Evolutionary conservation across 2,797 vertebrate species (phyloP).

Genomic region (Poeciliopsis paucimaculata): DNA sequence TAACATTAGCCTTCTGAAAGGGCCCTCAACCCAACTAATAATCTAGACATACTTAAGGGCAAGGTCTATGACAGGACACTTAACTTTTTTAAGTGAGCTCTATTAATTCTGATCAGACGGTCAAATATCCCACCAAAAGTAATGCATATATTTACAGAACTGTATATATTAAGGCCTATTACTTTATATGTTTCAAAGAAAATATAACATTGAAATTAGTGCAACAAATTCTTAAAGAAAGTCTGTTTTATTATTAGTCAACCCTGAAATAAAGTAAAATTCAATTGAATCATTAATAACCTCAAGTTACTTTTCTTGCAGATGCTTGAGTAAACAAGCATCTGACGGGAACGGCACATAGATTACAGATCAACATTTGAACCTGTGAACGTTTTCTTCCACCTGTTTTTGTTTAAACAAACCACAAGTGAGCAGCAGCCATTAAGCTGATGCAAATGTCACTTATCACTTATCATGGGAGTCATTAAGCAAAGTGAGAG

Average conservation of each 20-base stretch:
- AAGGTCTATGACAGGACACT: background rate
- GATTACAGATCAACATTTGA: constrained; percentile 31
- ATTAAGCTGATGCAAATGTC: constrained; percentile 65
- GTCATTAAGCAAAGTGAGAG: constrained; percentile 60
- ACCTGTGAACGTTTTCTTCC: constrained; percentile 26
- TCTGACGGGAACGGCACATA: background rate
- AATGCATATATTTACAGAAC: background rate
- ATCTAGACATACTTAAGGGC: background rate
- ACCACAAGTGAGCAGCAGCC: constrained; percentile 55
- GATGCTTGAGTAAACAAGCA: background rate
- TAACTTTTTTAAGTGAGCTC: background rate
- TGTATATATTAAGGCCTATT: background rate
- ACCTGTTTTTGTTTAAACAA: constrained; percentile 56
- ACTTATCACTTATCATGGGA: constrained; percentile 59
- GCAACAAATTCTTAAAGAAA: no score
- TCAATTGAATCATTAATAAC: background rate
- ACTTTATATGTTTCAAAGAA: background rate
- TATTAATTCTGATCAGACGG: background rate
- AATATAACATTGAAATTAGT: background rate
- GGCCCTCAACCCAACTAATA: background rate
- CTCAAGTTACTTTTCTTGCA: background rate
- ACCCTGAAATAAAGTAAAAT: background rate
- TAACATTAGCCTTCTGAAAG: background rate
- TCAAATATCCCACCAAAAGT: background rate
- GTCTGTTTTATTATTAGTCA: background rate